Percentiles rank a stretch among this genome's conserved stretches.
phyloP scores from a whole-genome alignment of 2,888 invertebrate genomes.

The Rotaria macrura region DNA sequence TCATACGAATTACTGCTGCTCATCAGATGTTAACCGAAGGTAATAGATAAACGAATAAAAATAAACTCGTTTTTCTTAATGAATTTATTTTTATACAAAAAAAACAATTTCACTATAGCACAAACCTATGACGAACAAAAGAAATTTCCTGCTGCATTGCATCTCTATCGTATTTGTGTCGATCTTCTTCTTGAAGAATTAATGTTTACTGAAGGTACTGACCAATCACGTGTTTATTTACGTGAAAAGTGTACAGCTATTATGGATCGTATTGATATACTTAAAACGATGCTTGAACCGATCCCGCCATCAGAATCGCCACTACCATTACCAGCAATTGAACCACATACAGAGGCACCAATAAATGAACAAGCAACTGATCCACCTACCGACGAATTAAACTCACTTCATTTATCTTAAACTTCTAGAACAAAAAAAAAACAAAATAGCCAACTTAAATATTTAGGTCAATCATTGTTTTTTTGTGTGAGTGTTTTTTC shows the following conservation, averaged over 20 bases:
- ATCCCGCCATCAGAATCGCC: background rate
- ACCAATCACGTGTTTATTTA: conserved; percentile 32
- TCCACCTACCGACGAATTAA: background rate
- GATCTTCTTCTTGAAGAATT: conserved; percentile 33
- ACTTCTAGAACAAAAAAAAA: background rate
- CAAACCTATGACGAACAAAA: conserved; percentile 27
- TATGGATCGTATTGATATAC: conserved; percentile 33
- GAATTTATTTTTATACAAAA: too few species aligned
- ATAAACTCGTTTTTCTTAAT: too few species aligned
- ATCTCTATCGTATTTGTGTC: conserved; percentile 29
- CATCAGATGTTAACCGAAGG: conserved; percentile 17
- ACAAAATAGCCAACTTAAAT: background rate
- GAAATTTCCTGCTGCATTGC: conserved; percentile 27
- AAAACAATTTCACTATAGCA: background rate
- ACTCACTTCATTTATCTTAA: background rate
- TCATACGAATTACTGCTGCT: conserved; percentile 9
- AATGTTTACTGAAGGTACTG: conserved; percentile 30
- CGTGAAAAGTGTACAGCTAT: conserved; percentile 32
- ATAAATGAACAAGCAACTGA: background rate
- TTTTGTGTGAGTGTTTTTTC: background rate
- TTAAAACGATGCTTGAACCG: conserved; percentile 21
- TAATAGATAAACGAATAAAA: background rate
- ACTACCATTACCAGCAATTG: background rate
- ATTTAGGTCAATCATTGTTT: background rate
- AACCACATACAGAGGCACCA: background rate